Percentiles rank a stretch among this genome's conserved stretches.
These are phyloP conservation scores for Pecten maximus DNA, from an alignment of 2,888 invertebrate species.

Conservation along the genomic window DNA sequence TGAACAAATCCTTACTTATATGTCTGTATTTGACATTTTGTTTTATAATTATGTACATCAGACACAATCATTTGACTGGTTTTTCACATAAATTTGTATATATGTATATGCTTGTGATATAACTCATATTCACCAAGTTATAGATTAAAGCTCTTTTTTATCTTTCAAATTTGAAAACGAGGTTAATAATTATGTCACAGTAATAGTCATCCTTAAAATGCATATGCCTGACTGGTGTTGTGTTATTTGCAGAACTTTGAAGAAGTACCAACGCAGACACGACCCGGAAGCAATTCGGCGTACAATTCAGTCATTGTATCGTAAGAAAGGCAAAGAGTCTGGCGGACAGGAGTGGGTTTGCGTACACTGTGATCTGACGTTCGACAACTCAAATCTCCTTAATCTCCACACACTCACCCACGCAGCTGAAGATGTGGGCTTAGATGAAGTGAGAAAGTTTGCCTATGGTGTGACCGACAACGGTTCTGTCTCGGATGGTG, in stretches of 20 bases:
- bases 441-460: constrained; percentile 70
- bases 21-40: too few relatives aligned
- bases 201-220: too few relatives aligned
- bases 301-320: constrained; percentile 78
- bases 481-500: constrained; percentile 35
- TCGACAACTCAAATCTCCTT: constrained; percentile 82
- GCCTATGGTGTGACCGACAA: constrained; percentile 41
- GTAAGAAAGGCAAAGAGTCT: constrained; percentile 75
- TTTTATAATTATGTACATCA: too few relatives aligned
- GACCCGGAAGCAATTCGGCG: constrained; percentile 74
- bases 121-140: too few relatives aligned
- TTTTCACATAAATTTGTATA: too few relatives aligned
- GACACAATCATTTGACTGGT: too few relatives aligned
- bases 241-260: constrained; percentile 69
- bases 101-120: too few relatives aligned
- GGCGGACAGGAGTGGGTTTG: constrained; percentile 80
- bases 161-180: too few relatives aligned
- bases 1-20: too few relatives aligned
- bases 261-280: constrained; percentile 77
- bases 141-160: too few relatives aligned
- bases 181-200: too few relatives aligned
- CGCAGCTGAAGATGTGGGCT: constrained; percentile 82
- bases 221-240: not conserved
- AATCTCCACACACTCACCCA: constrained; percentile 85
- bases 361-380: constrained; percentile 82